Base-by-base conservation (phyloP, 2,113 vertebrate genomes). In the Thunnus maccoyii region DNA sequence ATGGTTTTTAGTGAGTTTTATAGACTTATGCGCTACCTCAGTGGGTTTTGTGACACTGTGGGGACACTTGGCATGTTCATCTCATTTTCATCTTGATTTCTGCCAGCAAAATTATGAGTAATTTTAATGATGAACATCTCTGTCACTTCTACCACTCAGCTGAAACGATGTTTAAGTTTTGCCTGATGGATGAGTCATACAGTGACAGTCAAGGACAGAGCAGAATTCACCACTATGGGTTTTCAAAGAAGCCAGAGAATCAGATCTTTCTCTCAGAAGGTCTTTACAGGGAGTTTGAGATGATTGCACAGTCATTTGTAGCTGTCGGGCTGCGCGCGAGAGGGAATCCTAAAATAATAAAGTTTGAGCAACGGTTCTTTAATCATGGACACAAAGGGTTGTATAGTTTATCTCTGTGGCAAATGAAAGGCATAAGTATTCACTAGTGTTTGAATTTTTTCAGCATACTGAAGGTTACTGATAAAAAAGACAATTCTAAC, bases 341-440 rank as follows among this genome's bases (percentile, higher is more conserved):
- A 44, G 73, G 56, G 62, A 64, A 83, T 78, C 30, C 44, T 56
- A 52, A 62, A 52, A 72, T 70, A 76, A 85, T 57, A 80, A 82
- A 71, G 60, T 77, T 81, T 74, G 63, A 61, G 54, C 65, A 84
- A 57, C 20, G 52, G 47, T 74, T 87, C 56, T 88, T 88, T 76
- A 85, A 85, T 85, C 76, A 77, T 68, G 44, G 84, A 74, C 83
- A 76, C 50, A 80, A 71, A 82, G 69, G 67, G 15, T 77, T 67
- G 30, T 32, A 16, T 47, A 65, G 78, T 66, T 80, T 80, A 80
- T 87, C 41, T 69, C 30, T 55, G 55, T 60, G 68, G 70, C n/a
- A 54, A 85, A 72, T 64, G 47, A 71, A 73, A 88, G 16, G 18
- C 56, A 50, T 13, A 63, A 66, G 56, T 56, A 84, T 68, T 72